Base-by-base conservation (phyloP, 2,113 vertebrate genomes). In the Setophaga petechia region DNA sequence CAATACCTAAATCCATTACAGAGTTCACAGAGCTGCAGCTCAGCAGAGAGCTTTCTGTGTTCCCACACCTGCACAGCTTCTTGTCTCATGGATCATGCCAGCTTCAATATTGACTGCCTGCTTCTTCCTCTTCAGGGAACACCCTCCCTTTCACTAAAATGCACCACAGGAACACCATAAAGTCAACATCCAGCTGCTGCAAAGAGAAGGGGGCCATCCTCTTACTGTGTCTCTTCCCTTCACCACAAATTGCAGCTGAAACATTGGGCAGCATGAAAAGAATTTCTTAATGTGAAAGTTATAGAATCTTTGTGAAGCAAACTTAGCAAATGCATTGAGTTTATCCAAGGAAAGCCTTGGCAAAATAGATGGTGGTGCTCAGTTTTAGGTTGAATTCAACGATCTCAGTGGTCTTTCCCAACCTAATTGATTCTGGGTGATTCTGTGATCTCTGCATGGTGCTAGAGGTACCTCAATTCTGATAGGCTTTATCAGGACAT, bases 1-100 rank as follows among this genome's bases (percentile, higher is more conserved):
- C 84, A 92, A 87, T 89, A 69, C 87, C n/a, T 87, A 85, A 93
- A 84, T 68, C 87, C 71, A 58, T 89, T 87, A 69, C 57, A 74
- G 59, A 63, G 41, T 61, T 73, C 69, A 74, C 20, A 33, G 55
- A 49, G 86, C 55, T 58, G 33, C 68, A 61, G 54, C 61, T 79
- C 77, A 76, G 47, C 63, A 83, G 68, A 93, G 44, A 88, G 44
- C 57, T 28, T 58, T 77, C 90, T 85, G 47, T 86, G 73, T 84
- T 87, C 57, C 71, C 43, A 72, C n/a, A 87, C 61, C 47, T 49
- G 54, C 68, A 72, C 65, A 96, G 73, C 66, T 92, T 94, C 94
- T 82, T 15, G 12, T 54, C 72, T 80, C 82, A 49, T 25, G 52
- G 81, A 71, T 83, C 66, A 65, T 22, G 35, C 59, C 43, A 78